phyloP scores from a whole-genome alignment of 2,888 invertebrate genomes.

The Tricholauxania praeusta region DNA sequence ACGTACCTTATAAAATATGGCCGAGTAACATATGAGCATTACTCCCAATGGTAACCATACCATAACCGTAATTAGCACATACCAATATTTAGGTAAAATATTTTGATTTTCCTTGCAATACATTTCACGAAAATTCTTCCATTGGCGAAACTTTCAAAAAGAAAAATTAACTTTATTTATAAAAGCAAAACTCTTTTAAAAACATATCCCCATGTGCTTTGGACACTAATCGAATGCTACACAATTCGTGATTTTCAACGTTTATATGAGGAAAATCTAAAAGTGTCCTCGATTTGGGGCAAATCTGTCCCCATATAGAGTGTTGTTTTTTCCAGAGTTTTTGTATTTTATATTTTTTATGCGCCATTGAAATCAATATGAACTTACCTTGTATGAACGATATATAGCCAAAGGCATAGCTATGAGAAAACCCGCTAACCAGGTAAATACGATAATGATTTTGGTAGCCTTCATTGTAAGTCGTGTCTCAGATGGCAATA shows the following conservation, averaged over 20 bases:
- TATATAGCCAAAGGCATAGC: constrained; percentile 77
- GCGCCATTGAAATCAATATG: neutral
- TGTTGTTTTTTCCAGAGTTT: too few species aligned
- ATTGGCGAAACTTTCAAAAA: constrained; percentile 74
- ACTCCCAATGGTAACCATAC: constrained; percentile 83
- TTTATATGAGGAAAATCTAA: neutral
- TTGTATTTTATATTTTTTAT: neutral
- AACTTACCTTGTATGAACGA: constrained; percentile 73
- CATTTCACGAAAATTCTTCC: constrained; percentile 81
- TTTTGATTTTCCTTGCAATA: constrained; percentile 79
- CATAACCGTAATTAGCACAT: constrained; percentile 78
- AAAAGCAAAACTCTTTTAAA: neutral
- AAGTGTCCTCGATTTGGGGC: too few species aligned
- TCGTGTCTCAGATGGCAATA: constrained; percentile 78
- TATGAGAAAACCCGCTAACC: constrained; percentile 75
- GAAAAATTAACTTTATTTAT: too few species aligned
- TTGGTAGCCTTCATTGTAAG: constrained; percentile 76
- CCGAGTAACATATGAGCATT: constrained; percentile 80
- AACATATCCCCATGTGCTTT: too few species aligned
- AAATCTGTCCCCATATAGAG: too few species aligned
- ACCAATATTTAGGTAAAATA: constrained; percentile 81
- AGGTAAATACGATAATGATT: constrained; percentile 75
- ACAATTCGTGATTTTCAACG: too few species aligned
- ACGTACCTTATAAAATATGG: constrained; percentile 76
- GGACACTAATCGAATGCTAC: too few species aligned